Conservation (phyloP, 2,888 invertebrate genomes). For the Lysandra coridon region DNA sequence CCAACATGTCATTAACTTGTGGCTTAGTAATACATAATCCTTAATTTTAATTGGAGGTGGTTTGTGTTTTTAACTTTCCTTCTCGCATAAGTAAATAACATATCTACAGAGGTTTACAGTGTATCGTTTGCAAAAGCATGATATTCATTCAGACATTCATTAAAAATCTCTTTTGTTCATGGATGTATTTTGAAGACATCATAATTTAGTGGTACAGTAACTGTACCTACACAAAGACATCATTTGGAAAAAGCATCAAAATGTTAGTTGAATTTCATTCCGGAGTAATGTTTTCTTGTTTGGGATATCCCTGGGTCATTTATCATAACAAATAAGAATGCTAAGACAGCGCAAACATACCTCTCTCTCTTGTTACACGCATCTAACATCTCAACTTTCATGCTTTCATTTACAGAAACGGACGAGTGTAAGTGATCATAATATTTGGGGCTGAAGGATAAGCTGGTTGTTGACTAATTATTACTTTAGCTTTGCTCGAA, state of each 20-base stretch:
- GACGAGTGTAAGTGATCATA: conserved; percentile 78
- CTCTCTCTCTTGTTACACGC: conserved; percentile 42
- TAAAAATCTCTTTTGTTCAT: not conserved
- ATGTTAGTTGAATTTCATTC: not conserved
- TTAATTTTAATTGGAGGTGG: conserved; percentile 10
- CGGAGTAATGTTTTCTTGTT: not conserved
- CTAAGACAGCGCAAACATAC: conserved; percentile 34
- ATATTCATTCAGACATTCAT: not conserved
- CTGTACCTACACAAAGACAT: no score
- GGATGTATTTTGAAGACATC: not conserved
- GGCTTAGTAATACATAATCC: not conserved
- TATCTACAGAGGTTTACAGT: not conserved
- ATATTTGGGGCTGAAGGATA: conserved; percentile 61
- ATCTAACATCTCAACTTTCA: conserved; percentile 71
- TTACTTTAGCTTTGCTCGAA: conserved; percentile 49
- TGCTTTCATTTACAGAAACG: conserved; percentile 79
- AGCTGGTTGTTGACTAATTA: conserved; percentile 62
- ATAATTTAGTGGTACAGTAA: no score
- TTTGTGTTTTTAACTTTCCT: not conserved
- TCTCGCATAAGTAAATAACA: conserved; percentile 1
- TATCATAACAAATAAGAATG: not conserved
- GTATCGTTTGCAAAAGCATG: conserved; percentile 2
- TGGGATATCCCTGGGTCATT: not conserved
- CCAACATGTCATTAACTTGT: not conserved
- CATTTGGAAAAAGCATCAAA: no score